These are phyloP conservation scores for Bradysia coprophila DNA, from an alignment of 1,140 invertebrate genomes.

Conservation along the genomic window DNA sequence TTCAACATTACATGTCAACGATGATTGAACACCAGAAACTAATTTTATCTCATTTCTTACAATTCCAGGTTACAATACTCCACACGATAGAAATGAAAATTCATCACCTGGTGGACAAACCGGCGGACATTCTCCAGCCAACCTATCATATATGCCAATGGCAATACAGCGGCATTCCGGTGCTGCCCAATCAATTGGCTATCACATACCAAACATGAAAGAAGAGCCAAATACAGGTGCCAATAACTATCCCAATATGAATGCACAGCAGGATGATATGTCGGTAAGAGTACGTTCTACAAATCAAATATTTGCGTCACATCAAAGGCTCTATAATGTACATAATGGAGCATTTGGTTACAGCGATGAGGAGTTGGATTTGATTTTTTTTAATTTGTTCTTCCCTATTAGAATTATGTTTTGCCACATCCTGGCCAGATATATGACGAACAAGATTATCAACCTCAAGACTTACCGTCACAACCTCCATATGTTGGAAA, in stretches of 20 bases:
- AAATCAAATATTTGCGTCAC: no score
- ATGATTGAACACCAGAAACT: no score
- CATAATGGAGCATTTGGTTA: background rate
- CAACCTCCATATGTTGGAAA: conserved; percentile 40
- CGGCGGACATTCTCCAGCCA: conserved; percentile 4
- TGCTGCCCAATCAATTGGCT: conserved; percentile 1
- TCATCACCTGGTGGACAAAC: conserved; percentile 6
- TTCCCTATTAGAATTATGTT: conserved; percentile 3
- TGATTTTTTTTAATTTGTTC: conserved; percentile 1
- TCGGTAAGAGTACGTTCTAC: conserved; percentile 1
- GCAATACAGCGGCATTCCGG: conserved; percentile 7
- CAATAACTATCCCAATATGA: conserved; percentile 5
- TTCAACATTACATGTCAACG: no score
- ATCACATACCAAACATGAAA: conserved; percentile 15
- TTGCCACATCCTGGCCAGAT: conserved; percentile 4
- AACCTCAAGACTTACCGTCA: conserved; percentile 46
- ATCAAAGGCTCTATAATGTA: no score
- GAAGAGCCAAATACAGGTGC: conserved; percentile 16
- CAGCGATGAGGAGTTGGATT: background rate
- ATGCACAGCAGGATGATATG: conserved; percentile 3
- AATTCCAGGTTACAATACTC: conserved; percentile 8
- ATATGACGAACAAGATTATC: conserved; percentile 20
- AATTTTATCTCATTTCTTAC: background rate
- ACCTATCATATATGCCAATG: conserved; percentile 15
- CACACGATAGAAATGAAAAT: conserved; percentile 9